phyloP scores from a whole-genome alignment of 2,888 invertebrate genomes.

The Geophilus truncorum region DNA sequence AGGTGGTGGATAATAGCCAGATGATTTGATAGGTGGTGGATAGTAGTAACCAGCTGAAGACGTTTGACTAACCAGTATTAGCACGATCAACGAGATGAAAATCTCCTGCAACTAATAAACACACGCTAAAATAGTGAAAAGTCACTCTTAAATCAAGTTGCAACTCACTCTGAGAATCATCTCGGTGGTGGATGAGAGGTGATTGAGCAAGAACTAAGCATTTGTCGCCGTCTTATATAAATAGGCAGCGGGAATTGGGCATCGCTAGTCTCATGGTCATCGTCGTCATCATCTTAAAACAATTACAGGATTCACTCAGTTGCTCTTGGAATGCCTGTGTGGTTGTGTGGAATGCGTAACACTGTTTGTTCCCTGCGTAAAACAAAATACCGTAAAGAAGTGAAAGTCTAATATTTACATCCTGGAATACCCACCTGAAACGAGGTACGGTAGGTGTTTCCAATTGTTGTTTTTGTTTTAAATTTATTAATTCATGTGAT shows the following conservation, averaged over 20 bases:
- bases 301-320: conserved; percentile 4
- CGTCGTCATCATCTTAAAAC: conserved; percentile 11
- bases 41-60: neutral
- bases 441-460: too few relatives aligned
- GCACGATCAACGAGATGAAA: neutral
- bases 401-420: neutral
- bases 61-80: neutral
- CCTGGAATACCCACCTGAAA: too few relatives aligned
- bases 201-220: neutral
- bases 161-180: neutral
- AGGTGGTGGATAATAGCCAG: neutral
- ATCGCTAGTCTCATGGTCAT: neutral
- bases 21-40: neutral
- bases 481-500: too few relatives aligned
- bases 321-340: neutral
- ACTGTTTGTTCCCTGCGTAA: neutral
- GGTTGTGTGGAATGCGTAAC: neutral
- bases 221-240: neutral
- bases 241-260: neutral
- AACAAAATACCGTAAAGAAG: neutral
- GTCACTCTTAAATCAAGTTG: neutral
- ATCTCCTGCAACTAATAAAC: neutral
- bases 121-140: neutral
- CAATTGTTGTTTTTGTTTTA: too few relatives aligned
- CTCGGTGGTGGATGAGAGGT: neutral